Conservation (phyloP, 2,888 invertebrate genomes). For the Laspeyria flexula region DNA sequence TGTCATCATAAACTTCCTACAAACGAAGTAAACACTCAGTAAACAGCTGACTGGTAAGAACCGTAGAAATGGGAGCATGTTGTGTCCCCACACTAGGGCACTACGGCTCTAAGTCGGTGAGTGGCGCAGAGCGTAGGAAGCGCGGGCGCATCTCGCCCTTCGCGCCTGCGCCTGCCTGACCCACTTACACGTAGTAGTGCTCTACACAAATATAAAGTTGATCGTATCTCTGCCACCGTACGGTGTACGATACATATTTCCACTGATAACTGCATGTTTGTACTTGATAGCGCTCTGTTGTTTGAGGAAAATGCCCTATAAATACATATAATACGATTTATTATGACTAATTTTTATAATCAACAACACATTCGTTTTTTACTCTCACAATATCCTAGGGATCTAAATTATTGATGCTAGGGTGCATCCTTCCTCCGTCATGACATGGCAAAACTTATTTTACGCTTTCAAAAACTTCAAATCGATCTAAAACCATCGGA, state of each 20-base stretch:
- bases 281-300: background rate
- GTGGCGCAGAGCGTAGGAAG: conserved; percentile 63
- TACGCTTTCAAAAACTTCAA: no score
- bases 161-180: conserved; percentile 61
- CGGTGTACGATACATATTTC: conserved; percentile 18
- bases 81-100: conserved; percentile 50
- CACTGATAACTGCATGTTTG: conserved; percentile 6
- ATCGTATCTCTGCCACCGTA: conserved; percentile 31
- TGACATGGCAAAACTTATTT: no score
- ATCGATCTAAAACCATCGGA: conserved; percentile 9
- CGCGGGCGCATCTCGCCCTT: conserved; percentile 70
- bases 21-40: background rate
- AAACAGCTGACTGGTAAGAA: background rate
- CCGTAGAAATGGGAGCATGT: background rate
- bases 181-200: conserved; percentile 53
- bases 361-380: background rate
- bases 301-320: background rate
- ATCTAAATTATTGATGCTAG: no score
- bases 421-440: no score
- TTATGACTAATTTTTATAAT: no score
- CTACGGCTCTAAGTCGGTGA: conserved; percentile 32
- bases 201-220: conserved; percentile 53
- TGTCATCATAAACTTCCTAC: conserved; percentile 1
- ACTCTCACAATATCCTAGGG: background rate
- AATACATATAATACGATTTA: no score